phyloP scores from a whole-genome alignment of 1,140 invertebrate genomes.

The Muscidifurax raptorellus region DNA sequence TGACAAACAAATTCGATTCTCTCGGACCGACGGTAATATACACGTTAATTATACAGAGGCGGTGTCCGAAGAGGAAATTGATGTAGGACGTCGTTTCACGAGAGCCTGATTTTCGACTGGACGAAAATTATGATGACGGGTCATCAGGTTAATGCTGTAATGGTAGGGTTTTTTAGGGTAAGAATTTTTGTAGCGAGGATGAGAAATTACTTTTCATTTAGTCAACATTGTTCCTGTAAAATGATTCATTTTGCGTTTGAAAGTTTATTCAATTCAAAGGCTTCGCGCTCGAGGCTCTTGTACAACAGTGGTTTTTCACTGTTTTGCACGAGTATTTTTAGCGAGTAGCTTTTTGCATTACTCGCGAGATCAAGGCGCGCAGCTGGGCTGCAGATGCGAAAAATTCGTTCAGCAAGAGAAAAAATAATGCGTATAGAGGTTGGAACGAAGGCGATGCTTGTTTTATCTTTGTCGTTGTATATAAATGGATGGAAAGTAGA shows the following conservation, averaged over 20 bases:
- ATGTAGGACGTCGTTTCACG: too few species aligned
- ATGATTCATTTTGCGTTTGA: too few species aligned
- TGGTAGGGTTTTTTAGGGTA: too few species aligned
- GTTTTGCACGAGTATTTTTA: background rate
- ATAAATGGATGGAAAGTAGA: too few species aligned
- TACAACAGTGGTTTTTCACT: background rate
- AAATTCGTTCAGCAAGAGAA: background rate
- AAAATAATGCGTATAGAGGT: background rate
- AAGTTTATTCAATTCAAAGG: too few species aligned
- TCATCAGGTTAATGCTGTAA: too few species aligned
- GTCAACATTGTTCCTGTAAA: too few species aligned
- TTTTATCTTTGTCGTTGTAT: background rate
- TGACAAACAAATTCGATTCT: conserved; percentile 22
- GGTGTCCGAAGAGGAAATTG: too few species aligned
- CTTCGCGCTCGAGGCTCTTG: background rate
- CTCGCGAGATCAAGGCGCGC: background rate
- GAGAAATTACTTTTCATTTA: too few species aligned
- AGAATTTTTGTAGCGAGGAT: too few species aligned
- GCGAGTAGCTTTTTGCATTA: background rate
- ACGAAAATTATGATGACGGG: too few species aligned
- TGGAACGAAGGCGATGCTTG: background rate
- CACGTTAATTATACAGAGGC: background rate
- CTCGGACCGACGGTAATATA: background rate
- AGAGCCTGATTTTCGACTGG: too few species aligned
- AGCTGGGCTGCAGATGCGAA: conserved; percentile 7